Base-by-base conservation (phyloP, 2,113 vertebrate species). In the Perca schrenkii region DNA sequence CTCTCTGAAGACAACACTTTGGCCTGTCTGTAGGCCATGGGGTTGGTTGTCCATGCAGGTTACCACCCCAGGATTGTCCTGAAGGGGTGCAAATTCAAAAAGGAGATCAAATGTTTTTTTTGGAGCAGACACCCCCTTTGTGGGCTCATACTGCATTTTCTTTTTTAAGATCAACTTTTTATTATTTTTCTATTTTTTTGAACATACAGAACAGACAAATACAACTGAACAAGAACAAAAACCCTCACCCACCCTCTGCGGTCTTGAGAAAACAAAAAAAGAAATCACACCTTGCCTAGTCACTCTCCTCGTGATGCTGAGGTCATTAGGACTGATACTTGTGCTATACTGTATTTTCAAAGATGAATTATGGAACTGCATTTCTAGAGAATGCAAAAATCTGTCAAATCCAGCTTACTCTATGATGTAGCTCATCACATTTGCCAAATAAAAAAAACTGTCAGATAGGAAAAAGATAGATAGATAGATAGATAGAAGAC, bases 11-110 rank as follows among this genome's bases (percentile, higher is more conserved):
- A 96, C 94, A 87, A 99, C 90, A 47, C 95, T 96, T 60, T 99
- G 97, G 49, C 98, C 97, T 0, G 96, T 97, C 94, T 99, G 97
- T 36, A 99, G 95, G 62, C 97, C 97, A 68, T 99, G 98, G 28
- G 97, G 97, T 77, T 93, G 96, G 92, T 96, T 97, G 93, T 99
- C 98, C 96, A 99, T 96, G 87, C 98, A 99, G 49, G 96, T 97
- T 53, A 99, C 96, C 73, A 99, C 95, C 28, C 97, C 98, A 86
- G 97, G 97, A 91, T 95, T 96, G 47, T 91, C 93, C 95, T 96
- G 58, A 56, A 86, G 36, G 43, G 43, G 40, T 56, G 12, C 66
- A 71, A 62, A 13, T 21, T 21, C 3, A 58, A 65, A 64, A 70
- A 25, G 2, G n/a, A 15, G 1, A 21, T 40, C 10, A 68, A 70